Evolutionary conservation across 2,113 vertebrate genomes (phyloP).

Genomic region (Alaudala cheleensis): DNA sequence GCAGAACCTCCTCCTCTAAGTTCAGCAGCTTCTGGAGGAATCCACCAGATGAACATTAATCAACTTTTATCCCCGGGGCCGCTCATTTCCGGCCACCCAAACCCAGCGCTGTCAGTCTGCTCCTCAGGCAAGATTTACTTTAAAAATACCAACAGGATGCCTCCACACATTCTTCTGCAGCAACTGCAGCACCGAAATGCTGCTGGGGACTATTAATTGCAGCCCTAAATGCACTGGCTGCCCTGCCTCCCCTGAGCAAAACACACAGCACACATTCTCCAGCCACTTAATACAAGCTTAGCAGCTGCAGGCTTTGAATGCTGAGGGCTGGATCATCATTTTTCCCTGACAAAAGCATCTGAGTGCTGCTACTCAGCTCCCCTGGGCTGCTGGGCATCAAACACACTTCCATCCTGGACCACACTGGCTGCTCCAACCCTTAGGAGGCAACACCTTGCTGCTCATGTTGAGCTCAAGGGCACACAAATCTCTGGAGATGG

Average conservation of each 20-base stretch:
- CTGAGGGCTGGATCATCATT: not conserved
- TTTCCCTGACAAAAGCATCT: not conserved
- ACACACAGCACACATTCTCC: not conserved
- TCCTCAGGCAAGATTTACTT: constrained; percentile 56
- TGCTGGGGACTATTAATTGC: not conserved
- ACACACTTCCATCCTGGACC: not conserved
- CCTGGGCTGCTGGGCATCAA: not conserved
- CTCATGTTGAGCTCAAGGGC: not conserved
- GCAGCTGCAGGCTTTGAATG: constrained; percentile 47
- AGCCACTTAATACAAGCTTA: constrained; percentile 56
- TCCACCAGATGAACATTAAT: not conserved
- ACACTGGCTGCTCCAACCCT: not conserved
- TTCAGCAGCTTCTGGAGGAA: not conserved
- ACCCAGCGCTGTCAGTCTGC: not conserved
- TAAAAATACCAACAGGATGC: constrained; percentile 65
- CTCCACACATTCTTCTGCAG: constrained; percentile 40
- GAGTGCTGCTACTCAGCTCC: not conserved
- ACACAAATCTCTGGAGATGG: not conserved
- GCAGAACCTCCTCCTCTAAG: not conserved
- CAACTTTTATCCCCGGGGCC: not conserved
- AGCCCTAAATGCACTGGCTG: not conserved
- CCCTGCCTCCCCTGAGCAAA: not conserved
- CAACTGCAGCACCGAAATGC: constrained; percentile 18
- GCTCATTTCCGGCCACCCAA: not conserved
- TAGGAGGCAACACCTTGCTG: not conserved